phyloP scores from a whole-genome alignment of 2,113 vertebrate genomes.

The Dipodomys stephensi region DNA sequence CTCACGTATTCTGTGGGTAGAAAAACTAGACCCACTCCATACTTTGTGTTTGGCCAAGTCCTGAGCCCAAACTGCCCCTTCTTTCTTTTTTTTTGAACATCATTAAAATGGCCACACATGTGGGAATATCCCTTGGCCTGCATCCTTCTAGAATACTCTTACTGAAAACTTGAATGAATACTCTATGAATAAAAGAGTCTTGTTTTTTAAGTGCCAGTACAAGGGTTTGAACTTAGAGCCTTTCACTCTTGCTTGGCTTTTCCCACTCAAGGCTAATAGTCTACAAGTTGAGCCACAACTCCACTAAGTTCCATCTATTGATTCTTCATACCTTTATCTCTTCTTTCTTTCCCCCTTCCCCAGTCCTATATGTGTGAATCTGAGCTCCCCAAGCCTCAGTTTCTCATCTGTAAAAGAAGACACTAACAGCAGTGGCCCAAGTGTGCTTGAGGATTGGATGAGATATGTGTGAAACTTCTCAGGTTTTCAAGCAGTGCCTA shows the following conservation, averaged over 20 bases:
- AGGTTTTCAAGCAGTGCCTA: background rate
- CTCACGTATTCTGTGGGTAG: background rate
- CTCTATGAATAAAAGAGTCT: background rate
- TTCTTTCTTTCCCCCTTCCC: background rate
- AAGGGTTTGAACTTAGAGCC: no score
- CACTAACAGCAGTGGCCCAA: background rate
- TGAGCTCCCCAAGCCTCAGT: background rate
- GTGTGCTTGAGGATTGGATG: background rate
- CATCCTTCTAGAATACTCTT: background rate
- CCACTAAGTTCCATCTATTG: background rate
- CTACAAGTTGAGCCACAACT: no score
- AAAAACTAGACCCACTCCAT: background rate
- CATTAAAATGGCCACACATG: background rate
- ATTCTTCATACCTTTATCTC: background rate
- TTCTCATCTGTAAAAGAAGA: background rate
- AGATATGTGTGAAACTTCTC: background rate
- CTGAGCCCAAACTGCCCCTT: background rate
- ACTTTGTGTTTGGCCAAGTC: background rate
- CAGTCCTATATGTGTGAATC: background rate
- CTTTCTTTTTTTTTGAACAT: background rate
- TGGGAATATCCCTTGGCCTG: background rate
- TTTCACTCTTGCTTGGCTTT: no score
- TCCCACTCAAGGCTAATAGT: no score
- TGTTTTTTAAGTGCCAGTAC: no score
- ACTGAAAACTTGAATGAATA: background rate